Evolutionary conservation across 2,888 invertebrate genomes (phyloP), one percentile per base, ranked within the genome.

Genomic region (Alloscopus bannaensis): DNA sequence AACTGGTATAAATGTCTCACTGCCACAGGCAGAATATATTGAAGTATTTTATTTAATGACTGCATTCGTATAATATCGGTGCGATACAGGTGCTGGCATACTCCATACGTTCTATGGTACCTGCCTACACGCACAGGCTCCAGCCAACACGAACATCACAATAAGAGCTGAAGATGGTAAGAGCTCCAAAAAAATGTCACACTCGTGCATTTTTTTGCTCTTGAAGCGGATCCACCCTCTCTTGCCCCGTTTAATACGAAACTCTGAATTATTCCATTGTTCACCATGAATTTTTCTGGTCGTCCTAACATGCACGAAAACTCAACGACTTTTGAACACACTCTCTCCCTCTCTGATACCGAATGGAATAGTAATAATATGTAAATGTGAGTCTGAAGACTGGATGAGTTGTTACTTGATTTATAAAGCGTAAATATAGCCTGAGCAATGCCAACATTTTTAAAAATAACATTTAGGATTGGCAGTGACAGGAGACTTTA

Each of bases 171-270:
- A 26, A 59, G 31, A 59, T 20, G 24, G 20, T 20, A 18, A 45
- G 20, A 72, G 64, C 26, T 72, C n/a, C n/a, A 64, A 52, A 60
- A 42, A 72, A 72, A 72, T 72, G 72, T 72, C 72, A 72, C 62
- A 64, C 42, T 64, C 72, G 64, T 29, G 71, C 71, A 71, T 71
- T 71, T 72, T 72, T 40, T 42, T 40, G 20, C 52, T 36, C 26
- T 31, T 20, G 26, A 64, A 64, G 64, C 72, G 72, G 72, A 72
- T 72, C 72, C 72, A 72, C 72, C 72, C 72, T 72, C 72, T 72
- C 72, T 52, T 64, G 72, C 64, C 42, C 64, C 52, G 72, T 72
- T 72, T 72, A 72, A 72, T 72, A 72, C 62, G 62, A 72, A 50
- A 55, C 62, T 64, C 72, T 64, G 72, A 72, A 62, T 71, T 52